Conservation (phyloP, 2,888 invertebrate species). For the Harpalus rubripes region DNA sequence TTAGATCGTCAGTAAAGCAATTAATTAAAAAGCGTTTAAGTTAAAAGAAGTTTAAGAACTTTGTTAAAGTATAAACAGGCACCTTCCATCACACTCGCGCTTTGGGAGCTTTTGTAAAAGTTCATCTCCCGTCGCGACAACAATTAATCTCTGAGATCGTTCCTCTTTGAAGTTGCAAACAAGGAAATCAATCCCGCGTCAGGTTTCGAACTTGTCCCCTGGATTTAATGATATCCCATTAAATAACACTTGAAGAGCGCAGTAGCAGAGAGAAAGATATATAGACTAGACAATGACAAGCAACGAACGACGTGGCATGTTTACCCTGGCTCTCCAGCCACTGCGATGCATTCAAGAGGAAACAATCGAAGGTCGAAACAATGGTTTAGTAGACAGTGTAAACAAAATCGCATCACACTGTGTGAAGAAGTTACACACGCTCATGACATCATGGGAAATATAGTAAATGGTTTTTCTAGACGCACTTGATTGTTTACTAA, state of each 20-base stretch:
- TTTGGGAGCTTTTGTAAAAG: not conserved
- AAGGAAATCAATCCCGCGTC: conserved; percentile 43
- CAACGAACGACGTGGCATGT: conserved; percentile 10
- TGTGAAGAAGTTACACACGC: conserved; percentile 44
- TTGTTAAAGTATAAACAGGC: conserved; percentile 16
- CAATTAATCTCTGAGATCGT: conserved; percentile 31
- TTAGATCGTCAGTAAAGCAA: conserved; percentile 1
- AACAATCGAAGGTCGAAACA: conserved; percentile 61
- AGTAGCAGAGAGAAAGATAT: not conserved
- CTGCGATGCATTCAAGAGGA: conserved; percentile 13
- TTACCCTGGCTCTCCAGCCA: conserved; percentile 33
- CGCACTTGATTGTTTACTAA: conserved; percentile 5
- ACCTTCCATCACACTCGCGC: conserved; percentile 2
- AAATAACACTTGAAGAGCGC: conserved; percentile 59
- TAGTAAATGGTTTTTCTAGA: conserved; percentile 1
- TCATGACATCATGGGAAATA: conserved; percentile 19
- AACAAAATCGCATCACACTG: conserved; percentile 53
- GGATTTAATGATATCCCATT: conserved; percentile 65
- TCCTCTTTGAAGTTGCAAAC: conserved; percentile 43
- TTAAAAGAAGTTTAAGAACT: not conserved
- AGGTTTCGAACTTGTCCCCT: conserved; percentile 53
- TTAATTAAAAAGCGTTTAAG: conserved; percentile 36
- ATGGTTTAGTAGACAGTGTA: conserved; percentile 44
- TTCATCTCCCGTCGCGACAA: conserved; percentile 26
- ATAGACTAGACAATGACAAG: conserved; percentile 7